Base-by-base conservation (phyloP, 1,140 invertebrate species). In the Trialeurodes vaporariorum region DNA sequence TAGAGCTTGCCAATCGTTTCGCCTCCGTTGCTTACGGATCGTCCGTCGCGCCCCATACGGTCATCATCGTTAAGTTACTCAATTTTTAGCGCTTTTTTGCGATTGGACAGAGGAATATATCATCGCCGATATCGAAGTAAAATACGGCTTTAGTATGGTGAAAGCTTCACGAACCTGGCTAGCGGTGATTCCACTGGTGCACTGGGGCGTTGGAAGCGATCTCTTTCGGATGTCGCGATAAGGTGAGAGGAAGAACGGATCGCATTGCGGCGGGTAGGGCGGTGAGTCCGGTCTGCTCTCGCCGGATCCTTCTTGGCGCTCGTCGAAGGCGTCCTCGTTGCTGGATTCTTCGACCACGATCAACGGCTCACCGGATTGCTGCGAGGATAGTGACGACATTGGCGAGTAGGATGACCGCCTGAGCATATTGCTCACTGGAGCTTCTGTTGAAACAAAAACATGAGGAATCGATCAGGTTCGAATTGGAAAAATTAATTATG, bases 111-210 rank as follows among this genome's bases (percentile, higher is more conserved):
- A n/a, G n/a, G n/a, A n/a, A n/a, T n/a, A n/a, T n/a, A n/a, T n/a
- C n/a, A n/a, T n/a, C n/a, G n/a, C n/a, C n/a, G n/a, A n/a, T n/a
- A n/a, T n/a, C n/a, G n/a, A n/a, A n/a, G n/a, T n/a, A n/a, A n/a
- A n/a, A n/a, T n/a, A n/a, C n/a, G n/a, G n/a, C n/a, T n/a, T n/a
- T n/a, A n/a, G n/a, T n/a, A n/a, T n/a, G n/a, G n/a, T n/a, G n/a
- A n/a, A n/a, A n/a, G n/a, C n/a, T n/a, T n/a, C n/a, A 49, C 34
- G 5, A 49, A 86, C 87, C 82, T 92, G 90, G 66, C 88, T 91
- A 49, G 90, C 90, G 12, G 89, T 92, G 70, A 91, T 91, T 59
- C 90, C 90, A 34, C 87, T 85, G 61, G 88, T 89, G 71, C 90
- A 91, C 70, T 89, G 86, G 11, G 89, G 89, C 0, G 89, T 90